Evolutionary conservation across 2,797 vertebrate species (phyloP).

Genomic region (Lagorchestes hirsutus): DNA sequence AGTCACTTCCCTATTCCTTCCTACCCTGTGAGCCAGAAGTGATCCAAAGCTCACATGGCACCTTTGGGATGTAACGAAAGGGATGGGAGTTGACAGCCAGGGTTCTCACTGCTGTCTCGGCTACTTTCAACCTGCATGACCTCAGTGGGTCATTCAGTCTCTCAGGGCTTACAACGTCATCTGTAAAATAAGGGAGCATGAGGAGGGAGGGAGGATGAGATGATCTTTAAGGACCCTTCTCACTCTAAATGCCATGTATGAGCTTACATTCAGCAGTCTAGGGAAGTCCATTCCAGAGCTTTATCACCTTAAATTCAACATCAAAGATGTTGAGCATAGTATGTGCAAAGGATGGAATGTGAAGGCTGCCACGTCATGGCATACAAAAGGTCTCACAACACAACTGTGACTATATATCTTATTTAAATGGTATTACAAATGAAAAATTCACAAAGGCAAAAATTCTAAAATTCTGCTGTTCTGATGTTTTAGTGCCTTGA

Average conservation of each 20-base stretch:
- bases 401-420: not conserved
- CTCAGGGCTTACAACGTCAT: too few relatives aligned
- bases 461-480: slow-evolving; percentile 26
- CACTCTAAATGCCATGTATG: too few relatives aligned
- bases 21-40: not conserved
- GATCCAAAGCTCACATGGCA: not conserved
- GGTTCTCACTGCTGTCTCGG: not conserved
- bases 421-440: slow-evolving; percentile 16
- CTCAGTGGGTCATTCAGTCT: not conserved
- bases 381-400: slow-evolving; percentile 4
- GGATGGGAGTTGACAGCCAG: not conserved
- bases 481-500: not conserved
- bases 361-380: not conserved
- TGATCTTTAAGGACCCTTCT: not conserved
- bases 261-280: too few relatives aligned
- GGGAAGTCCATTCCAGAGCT: not conserved
- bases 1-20: not conserved
- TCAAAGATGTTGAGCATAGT: not conserved
- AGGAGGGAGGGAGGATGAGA: not conserved
- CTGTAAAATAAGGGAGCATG: too few relatives aligned
- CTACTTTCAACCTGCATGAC: not conserved
- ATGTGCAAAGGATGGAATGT: not conserved
- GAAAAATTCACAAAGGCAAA: slow-evolving; percentile 35
- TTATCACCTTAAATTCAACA: not conserved
- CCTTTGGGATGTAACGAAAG: not conserved